Base-by-base conservation (phyloP, 2,113 vertebrate genomes). In the Parus major region DNA sequence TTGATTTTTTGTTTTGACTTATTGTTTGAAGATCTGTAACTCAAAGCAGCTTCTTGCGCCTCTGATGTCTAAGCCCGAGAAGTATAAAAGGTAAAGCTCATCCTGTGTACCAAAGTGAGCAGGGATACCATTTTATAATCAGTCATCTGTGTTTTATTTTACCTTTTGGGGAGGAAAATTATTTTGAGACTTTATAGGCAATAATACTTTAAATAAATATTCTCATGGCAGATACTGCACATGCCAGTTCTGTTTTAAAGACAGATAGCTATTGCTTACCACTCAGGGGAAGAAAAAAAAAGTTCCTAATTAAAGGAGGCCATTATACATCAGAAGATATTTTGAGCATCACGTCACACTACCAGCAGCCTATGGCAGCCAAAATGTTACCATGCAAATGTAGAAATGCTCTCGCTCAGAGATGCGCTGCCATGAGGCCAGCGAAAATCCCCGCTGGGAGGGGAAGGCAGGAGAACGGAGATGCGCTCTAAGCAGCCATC, bases 1-100 rank as follows among this genome's bases (percentile, higher is more conserved):
- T 98, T 99, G 98, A 99, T 99, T 98, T 98, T 98, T 99, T 98
- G 98, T 99, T 99, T 98, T 99, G 98, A 99, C 98, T 98, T 98
- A 98, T 98, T 98, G 98, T 99, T 99, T 99, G 99, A 99, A 99
- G 99, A 98, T 98, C 98, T 98, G 98, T 98, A 98, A 98, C 98
- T 99, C 99, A 99, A 99, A 99, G 99, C 98, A 98, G 97, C 98
- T 98, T 95, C 98, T 98, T 96, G 95, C 73, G 98, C 97, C 98
- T 99, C 98, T 99, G 99, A 99, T 99, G 99, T 99, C 97, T 98
- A 97, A 98, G 98, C 98, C 97, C 95, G 95, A 98, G 98, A 96
- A 42, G 98, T 98, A 99, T 99, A 98, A 99, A 99, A 98, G 98
- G 98, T 98, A 99, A 98, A 98, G 98, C 98, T 97, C 92, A 96